These are phyloP conservation scores for Chelonus insularis DNA, from an alignment of 1,140 invertebrate species.

Conservation along the genomic window DNA sequence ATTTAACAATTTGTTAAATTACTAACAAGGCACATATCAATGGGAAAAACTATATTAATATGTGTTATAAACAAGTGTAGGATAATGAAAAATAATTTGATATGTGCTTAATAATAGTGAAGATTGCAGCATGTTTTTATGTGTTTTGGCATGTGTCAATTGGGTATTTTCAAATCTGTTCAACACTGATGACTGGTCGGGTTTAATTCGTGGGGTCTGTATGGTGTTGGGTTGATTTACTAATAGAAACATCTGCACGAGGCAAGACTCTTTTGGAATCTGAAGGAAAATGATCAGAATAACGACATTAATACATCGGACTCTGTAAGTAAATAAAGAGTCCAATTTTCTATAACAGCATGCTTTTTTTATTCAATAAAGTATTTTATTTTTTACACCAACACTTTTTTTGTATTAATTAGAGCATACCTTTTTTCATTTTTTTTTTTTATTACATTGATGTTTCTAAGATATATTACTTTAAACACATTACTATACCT, in stretches of 20 bases:
- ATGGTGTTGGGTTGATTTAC: slow-evolving; percentile 61
- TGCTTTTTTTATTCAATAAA: not conserved
- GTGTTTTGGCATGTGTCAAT: slow-evolving; percentile 38
- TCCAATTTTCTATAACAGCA: not conserved
- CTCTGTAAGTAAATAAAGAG: slow-evolving; percentile 49
- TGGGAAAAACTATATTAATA: not conserved
- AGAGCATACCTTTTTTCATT: too few species aligned
- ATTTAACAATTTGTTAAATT: not conserved
- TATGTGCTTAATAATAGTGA: slow-evolving; percentile 55
- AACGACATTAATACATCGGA: slow-evolving; percentile 51
- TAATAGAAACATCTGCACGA: slow-evolving; percentile 69
- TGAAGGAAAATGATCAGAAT: slow-evolving; percentile 53
- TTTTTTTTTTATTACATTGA: slow-evolving; percentile 18
- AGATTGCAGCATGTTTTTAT: slow-evolving; percentile 60
- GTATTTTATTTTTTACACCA: too few species aligned
- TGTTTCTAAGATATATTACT: too few species aligned
- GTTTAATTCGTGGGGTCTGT: slow-evolving; percentile 46
- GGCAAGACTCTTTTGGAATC: slow-evolving; percentile 65
- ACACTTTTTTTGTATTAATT: too few species aligned
- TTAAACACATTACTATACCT: too few species aligned
- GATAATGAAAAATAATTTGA: slow-evolving; percentile 31
- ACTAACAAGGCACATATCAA: not conserved
- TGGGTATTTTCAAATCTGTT: slow-evolving; percentile 29
- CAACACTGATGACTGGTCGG: slow-evolving; percentile 34
- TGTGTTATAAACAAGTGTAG: too few species aligned